Percentiles rank a stretch among this genome's conserved stretches.
Conservation (phyloP, 2,113 vertebrate species). For the Xenus cinereus region DNA sequence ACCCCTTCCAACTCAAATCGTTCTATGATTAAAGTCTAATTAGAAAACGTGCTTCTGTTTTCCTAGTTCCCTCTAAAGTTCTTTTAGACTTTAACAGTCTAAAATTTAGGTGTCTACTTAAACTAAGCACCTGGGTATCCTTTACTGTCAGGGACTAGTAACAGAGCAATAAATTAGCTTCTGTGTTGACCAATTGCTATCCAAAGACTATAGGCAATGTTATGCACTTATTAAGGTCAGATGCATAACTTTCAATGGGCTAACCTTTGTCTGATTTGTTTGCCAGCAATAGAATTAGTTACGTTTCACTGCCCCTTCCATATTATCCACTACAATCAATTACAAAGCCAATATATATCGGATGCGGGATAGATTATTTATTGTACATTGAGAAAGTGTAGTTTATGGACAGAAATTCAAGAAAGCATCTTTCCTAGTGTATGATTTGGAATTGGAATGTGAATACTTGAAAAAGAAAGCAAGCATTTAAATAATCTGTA, state of each 20-base stretch:
- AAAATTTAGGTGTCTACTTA: neutral
- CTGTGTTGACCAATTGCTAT: neutral
- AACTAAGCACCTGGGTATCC: neutral
- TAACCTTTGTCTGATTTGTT: neutral
- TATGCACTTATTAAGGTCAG: neutral
- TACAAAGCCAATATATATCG: accelerated
- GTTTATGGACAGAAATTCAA: neutral
- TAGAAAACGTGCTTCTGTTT: neutral
- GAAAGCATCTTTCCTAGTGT: neutral
- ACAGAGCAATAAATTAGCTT: neutral
- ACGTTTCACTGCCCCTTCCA: neutral
- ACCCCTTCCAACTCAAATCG: neutral
- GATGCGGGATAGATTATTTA: neutral
- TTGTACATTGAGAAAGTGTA: neutral
- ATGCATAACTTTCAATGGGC: neutral
- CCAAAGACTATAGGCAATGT: neutral
- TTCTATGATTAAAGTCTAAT: neutral
- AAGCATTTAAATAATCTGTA: neutral
- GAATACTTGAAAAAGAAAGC: neutral
- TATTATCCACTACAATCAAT: neutral
- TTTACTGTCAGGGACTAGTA: neutral
- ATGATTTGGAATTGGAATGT: neutral
- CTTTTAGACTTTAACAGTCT: neutral
- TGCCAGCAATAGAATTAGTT: neutral
- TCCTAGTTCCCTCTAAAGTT: too few species aligned